Conservation (phyloP, 1,140 invertebrate species). For the Arctopsyche grandis region DNA sequence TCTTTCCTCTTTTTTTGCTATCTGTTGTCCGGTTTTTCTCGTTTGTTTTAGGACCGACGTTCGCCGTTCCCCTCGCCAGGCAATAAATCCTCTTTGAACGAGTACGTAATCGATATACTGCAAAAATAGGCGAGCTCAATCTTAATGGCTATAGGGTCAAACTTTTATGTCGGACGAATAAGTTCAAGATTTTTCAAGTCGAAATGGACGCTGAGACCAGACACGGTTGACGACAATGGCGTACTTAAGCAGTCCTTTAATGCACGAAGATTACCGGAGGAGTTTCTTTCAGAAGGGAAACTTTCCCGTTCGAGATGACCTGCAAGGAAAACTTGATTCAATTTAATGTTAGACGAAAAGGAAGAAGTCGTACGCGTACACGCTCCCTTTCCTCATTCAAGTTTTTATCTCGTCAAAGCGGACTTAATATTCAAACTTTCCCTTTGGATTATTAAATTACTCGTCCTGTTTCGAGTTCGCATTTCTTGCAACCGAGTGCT, state of each 20-base stretch:
- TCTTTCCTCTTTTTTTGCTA: neutral
- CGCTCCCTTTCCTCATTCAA: slow-evolving; percentile 5
- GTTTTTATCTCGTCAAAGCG: slow-evolving; percentile 34
- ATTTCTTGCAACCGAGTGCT: too few relatives aligned
- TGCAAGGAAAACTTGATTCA: slow-evolving; percentile 37
- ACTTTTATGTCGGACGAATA: too few relatives aligned
- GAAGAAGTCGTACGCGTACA: neutral
- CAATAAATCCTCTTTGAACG: slow-evolving; percentile 11
- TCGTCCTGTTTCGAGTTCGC: neutral
- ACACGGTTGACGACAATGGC: too few relatives aligned
- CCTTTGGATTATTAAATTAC: neutral
- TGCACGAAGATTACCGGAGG: slow-evolving; percentile 21
- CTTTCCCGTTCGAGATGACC: slow-evolving; percentile 18
- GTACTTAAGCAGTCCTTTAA: neutral
- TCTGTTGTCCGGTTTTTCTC: neutral
- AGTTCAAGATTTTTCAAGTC: too few relatives aligned
- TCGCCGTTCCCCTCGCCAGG: neutral
- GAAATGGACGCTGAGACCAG: too few relatives aligned
- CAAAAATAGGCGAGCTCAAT: neutral
- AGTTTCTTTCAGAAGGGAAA: slow-evolving; percentile 8
- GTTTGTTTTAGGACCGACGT: neutral
- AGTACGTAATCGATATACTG: slow-evolving; percentile 28
- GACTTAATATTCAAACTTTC: slow-evolving; percentile 29
- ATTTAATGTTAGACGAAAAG: slow-evolving; percentile 27
- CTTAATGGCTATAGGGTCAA: neutral